Evolutionary conservation across 2,888 invertebrate species (phyloP).

Genomic region (Drosophila affinis): DNA sequence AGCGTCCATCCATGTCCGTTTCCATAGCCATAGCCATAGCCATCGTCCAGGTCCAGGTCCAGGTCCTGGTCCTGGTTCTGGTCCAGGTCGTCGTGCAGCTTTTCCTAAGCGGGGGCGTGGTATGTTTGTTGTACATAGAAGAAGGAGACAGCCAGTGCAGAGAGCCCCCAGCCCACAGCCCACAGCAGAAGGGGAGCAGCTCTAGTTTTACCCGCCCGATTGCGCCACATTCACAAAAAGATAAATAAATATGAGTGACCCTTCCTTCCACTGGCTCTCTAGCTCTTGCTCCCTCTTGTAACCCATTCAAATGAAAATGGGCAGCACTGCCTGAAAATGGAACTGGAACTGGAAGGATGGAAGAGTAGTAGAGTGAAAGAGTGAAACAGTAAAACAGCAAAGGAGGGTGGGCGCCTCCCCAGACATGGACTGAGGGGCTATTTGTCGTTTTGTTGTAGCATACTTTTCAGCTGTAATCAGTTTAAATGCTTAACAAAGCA

Average conservation of each 20-base stretch:
- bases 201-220: conserved; percentile 44
- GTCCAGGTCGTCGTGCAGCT: background rate
- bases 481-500: conserved; percentile 76
- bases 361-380: background rate
- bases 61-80: background rate
- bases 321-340: background rate
- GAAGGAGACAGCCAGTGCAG: background rate
- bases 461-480: conserved; percentile 75
- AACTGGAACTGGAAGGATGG: conserved; percentile 7
- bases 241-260: conserved; percentile 73
- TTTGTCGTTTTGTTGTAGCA: conserved; percentile 61
- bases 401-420: background rate
- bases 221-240: conserved; percentile 56
- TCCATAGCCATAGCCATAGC: conserved; percentile 17
- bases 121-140: conserved; percentile 35
- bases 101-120: conserved; percentile 34
- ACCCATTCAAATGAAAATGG: conserved; percentile 21
- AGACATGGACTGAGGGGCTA: conserved; percentile 21
- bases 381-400: too few species aligned
- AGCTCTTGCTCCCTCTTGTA: conserved; percentile 9
- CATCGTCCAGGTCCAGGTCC: conserved; percentile 13
- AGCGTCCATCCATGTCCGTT: conserved; percentile 25
- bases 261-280: background rate
- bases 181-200: conserved; percentile 6
- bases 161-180: background rate